phyloP scores from a whole-genome alignment of 1,140 invertebrate species.

The Lucilia cuprina region DNA sequence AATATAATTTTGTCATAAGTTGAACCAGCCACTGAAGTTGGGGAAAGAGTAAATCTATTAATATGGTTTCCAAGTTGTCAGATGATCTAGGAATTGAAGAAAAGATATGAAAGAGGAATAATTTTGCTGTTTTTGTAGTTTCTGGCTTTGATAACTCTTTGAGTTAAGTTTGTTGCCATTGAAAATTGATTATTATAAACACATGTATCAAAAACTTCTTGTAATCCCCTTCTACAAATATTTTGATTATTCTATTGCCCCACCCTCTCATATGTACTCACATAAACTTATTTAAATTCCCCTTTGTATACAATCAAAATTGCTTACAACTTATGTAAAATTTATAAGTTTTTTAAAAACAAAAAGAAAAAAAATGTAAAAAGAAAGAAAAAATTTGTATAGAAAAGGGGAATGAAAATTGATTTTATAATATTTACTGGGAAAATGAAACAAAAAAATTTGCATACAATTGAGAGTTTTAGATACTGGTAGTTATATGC shows the following conservation, averaged over 20 bases:
- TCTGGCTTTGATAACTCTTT: no score
- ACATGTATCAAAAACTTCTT: no score
- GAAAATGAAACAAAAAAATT: neutral
- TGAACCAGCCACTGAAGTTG: no score
- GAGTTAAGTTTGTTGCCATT: no score
- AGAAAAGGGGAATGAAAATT: neutral
- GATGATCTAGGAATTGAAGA: no score
- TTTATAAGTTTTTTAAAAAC: neutral
- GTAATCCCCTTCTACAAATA: neutral
- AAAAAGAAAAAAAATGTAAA: neutral
- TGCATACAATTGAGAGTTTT: constrained; percentile 29
- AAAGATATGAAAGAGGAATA: no score
- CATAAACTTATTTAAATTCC: neutral
- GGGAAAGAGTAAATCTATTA: no score
- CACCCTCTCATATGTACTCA: neutral
- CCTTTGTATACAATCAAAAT: neutral
- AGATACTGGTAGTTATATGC: neutral
- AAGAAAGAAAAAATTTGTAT: neutral
- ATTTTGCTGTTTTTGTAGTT: no score
- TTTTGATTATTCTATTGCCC: neutral
- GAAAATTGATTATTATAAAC: no score
- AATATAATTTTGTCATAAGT: no score
- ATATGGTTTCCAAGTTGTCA: no score
- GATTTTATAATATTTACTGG: neutral
- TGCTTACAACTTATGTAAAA: neutral